Percentiles rank a stretch among this genome's conserved stretches.
Evolutionary conservation across 2,797 vertebrate species (phyloP).

Genomic region (Erethizon dorsatum): DNA sequence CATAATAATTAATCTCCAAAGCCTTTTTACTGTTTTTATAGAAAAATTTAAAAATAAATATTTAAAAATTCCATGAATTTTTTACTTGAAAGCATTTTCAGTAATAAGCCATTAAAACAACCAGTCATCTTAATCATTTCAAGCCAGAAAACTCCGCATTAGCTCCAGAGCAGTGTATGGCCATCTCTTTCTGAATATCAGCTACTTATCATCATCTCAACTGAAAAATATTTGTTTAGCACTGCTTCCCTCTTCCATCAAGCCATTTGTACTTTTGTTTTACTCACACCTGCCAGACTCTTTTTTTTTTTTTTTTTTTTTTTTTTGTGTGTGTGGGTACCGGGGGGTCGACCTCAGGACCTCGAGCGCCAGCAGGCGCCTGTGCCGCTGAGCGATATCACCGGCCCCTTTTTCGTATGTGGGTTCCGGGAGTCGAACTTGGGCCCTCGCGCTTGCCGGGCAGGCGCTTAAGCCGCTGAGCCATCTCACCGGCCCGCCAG

Average conservation of each 20-base stretch:
- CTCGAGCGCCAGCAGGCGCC: too few species aligned
- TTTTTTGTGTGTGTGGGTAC: too few species aligned
- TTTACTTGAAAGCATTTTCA: slow-evolving; percentile 69
- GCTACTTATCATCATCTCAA: not conserved
- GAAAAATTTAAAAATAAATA: slow-evolving; percentile 75
- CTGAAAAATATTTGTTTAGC: not conserved
- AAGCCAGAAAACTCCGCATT: not conserved
- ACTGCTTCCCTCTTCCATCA: fast-evolving
- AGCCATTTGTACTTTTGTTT: not conserved
- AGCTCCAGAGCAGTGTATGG: not conserved
- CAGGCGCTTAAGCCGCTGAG: too few species aligned
- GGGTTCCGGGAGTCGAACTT: too few species aligned
- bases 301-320: too few species aligned
- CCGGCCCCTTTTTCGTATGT: too few species aligned
- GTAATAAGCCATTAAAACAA: not conserved
- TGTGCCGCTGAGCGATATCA: too few species aligned
- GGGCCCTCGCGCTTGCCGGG: too few species aligned
- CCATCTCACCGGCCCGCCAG: too few species aligned
- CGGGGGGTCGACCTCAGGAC: too few species aligned
- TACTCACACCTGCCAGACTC: not conserved
- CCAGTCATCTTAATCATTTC: not conserved
- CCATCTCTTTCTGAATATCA: not conserved
- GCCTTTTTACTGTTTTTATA: slow-evolving; percentile 76
- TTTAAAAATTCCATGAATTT: slow-evolving; percentile 64
- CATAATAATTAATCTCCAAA: slow-evolving; percentile 72